Conservation (phyloP, 2,797 vertebrate species). For the Trematomus bernacchii region DNA sequence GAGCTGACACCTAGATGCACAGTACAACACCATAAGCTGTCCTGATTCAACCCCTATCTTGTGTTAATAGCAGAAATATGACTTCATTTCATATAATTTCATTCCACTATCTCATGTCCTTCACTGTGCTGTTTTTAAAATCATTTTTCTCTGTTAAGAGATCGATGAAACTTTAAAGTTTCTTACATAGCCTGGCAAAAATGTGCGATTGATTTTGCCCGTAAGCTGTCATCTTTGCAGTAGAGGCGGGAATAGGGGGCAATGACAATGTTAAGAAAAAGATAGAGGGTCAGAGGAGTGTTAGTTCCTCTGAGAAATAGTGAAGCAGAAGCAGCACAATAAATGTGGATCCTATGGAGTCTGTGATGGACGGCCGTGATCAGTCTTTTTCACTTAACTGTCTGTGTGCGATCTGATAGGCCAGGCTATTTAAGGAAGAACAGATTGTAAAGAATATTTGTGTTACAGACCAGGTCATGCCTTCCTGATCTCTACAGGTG, state of each 20-base stretch:
- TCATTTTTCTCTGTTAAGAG: slow-evolving; percentile 38
- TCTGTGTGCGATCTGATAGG: slow-evolving; percentile 16
- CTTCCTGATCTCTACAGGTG: slow-evolving; percentile 15
- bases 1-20: slow-evolving; percentile 33
- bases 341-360: slow-evolving; percentile 1
- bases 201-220: slow-evolving; percentile 62
- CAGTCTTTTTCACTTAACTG: slow-evolving; percentile 19
- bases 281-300: slow-evolving; percentile 34
- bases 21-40: slow-evolving; percentile 9
- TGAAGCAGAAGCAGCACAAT: slow-evolving; percentile 8
- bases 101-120: slow-evolving; percentile 44
- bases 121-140: slow-evolving; percentile 43
- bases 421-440: not conserved
- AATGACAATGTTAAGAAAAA: slow-evolving; percentile 15
- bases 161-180: slow-evolving; percentile 59
- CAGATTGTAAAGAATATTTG: slow-evolving; percentile 38
- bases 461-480: slow-evolving; percentile 39
- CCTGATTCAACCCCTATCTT: slow-evolving; percentile 21
- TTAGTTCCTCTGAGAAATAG: slow-evolving; percentile 13
- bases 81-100: slow-evolving; percentile 44
- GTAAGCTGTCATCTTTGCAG: slow-evolving; percentile 33
- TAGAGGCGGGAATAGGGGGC: slow-evolving; percentile 6
- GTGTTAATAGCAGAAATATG: slow-evolving; percentile 36
- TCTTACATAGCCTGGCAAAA: slow-evolving; percentile 32
- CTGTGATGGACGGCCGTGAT: not conserved